These are phyloP conservation scores for Fistularia commersonii DNA, from an alignment of 2,797 vertebrate genomes.

Conservation along the genomic window DNA sequence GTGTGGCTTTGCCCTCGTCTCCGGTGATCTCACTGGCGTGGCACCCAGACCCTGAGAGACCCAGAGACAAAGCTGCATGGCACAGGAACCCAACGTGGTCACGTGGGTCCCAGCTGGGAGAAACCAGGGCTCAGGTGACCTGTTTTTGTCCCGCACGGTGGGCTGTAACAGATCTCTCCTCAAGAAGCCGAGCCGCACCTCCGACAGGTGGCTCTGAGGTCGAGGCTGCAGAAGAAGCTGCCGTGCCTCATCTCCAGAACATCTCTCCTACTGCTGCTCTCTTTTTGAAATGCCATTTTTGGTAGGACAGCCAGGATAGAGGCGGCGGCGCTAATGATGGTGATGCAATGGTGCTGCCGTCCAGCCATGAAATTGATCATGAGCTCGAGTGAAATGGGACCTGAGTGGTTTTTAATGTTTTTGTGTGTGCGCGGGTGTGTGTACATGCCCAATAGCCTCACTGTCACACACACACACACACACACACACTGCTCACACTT, in stretches of 20 bases:
- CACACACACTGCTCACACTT: constrained; percentile 25
- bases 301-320: constrained; percentile 13
- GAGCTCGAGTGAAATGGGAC: constrained; percentile 38
- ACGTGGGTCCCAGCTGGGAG: constrained; percentile 62
- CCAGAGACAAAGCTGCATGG: constrained; percentile 40
- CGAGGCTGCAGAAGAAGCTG: constrained; percentile 27
- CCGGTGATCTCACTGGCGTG: constrained; percentile 47
- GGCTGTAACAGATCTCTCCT: constrained; percentile 64
- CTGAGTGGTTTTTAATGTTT: constrained; percentile 43
- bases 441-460: constrained; percentile 15
- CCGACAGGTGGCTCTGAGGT: constrained; percentile 58
- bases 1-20: constrained; percentile 23
- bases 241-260: constrained; percentile 13
- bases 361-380: constrained; percentile 58
- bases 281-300: too few species aligned
- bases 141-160: constrained; percentile 67
- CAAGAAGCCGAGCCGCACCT: constrained; percentile 50
- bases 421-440: neutral
- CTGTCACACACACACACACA: constrained; percentile 1
- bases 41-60: constrained; percentile 53
- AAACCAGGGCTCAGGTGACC: constrained; percentile 70
- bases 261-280: neutral
- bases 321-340: constrained; percentile 29
- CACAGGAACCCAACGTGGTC: constrained; percentile 43
- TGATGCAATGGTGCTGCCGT: constrained; percentile 56